Evolutionary conservation across 2,888 invertebrate genomes (phyloP).

Genomic region (Agrypnus murinus): DNA sequence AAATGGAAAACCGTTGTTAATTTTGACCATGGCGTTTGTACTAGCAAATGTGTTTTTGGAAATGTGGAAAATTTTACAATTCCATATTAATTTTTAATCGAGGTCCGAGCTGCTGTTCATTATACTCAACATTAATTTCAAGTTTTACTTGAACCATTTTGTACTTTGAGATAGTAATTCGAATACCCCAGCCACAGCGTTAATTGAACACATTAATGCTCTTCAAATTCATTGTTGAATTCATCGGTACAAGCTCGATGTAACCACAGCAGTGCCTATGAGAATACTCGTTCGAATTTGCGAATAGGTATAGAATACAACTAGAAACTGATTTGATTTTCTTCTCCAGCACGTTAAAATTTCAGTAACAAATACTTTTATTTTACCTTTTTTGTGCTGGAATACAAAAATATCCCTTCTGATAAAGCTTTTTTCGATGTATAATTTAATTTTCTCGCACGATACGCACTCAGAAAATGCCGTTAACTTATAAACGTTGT

Average conservation of each 20-base stretch:
- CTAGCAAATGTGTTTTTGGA: neutral
- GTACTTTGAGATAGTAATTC: slow-evolving; percentile 6
- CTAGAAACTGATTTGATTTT: slow-evolving; percentile 11
- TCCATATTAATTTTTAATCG: neutral
- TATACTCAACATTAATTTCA: neutral
- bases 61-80: neutral
- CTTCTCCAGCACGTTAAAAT: neutral
- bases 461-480: slow-evolving; percentile 25
- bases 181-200: neutral
- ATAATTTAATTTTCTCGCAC: slow-evolving; percentile 28
- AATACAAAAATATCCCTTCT: slow-evolving; percentile 26
- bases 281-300: slow-evolving; percentile 12
- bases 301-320: neutral
- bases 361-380: slow-evolving; percentile 11
- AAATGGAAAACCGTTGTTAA: no score
- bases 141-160: neutral
- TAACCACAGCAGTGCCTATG: neutral
- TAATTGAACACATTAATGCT: slow-evolving; percentile 14
- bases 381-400: slow-evolving; percentile 1
- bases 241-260: neutral
- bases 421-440: slow-evolving; percentile 29
- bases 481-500: slow-evolving; percentile 31
- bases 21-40: no score
- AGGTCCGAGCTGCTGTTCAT: neutral
- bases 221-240: slow-evolving; percentile 18